Evolutionary conservation across 2,113 vertebrate species (phyloP), one percentile per base, ranked within the genome.

Genomic region (Hyla sarda): DNA sequence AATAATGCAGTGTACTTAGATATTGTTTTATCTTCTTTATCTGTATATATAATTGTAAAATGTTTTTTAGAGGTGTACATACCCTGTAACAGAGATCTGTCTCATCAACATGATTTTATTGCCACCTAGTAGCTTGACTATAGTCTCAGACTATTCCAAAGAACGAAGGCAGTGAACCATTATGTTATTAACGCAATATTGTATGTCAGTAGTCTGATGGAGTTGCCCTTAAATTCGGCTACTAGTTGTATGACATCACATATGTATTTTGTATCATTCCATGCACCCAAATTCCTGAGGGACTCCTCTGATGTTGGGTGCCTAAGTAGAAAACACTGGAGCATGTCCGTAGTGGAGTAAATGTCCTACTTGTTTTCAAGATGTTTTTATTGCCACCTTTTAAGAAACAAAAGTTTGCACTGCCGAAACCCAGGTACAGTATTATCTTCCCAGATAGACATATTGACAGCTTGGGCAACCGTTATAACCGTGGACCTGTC

Each of bases 371-470:
- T 11, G 65, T 69, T 71, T 9, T 21, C 16, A 69, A 69, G 17
- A 69, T 34, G 19, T 71, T 21, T 37, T 41, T n/a, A n/a, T 11
- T 41, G 32, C 67, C 67, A 37, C 34, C 67, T 41, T 2, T 34
- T 37, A 37, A 41, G 34, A 71, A 71, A 23, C 9, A 71, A 17
- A 67, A 32, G 67, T 41, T 71, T 71, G 65, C 30, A 69, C 65
- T 69, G 67, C 67, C 67, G n/a, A 11, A 37, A 23, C 32, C 67
- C 32, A 37, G 67, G 67, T 23, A 71, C 67, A 71, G 67, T 71
- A 37, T 71, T 37, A 21, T 37, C 16, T 69, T 37, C 30, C 32
- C 65, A 37, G 58, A 62, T 13, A 62, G 58, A 28, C 13, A 28
- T 28, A 62, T 2, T 25, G 13, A 1, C n/a, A 28, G 65, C 65